These are phyloP conservation scores for Oncorhynchus kisutch DNA, from an alignment of 2,113 vertebrate genomes.

Conservation along the genomic window DNA sequence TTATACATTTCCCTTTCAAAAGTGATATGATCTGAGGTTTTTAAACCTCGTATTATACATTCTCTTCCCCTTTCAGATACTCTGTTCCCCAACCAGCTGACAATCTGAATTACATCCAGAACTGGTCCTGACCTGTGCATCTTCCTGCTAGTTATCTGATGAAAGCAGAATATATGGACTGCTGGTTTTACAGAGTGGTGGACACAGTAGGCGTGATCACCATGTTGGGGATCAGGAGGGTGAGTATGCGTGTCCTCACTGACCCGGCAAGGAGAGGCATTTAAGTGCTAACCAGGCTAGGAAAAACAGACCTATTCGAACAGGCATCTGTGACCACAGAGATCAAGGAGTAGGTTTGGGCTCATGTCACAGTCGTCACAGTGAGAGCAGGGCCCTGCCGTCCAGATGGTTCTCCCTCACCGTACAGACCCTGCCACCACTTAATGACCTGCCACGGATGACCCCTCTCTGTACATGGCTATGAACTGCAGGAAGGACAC, in stretches of 20 bases:
- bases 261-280: conserved; percentile 10
- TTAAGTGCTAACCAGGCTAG: conserved; percentile 15
- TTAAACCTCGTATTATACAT: neutral
- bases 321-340: conserved; percentile 24
- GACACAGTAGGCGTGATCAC: neutral
- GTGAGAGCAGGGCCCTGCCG: neutral
- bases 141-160: neutral
- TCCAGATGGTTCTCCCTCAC: neutral
- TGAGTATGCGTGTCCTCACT: neutral
- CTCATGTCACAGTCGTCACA: neutral
- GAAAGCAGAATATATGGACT: too few species aligned
- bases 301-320: conserved; percentile 24
- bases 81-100: neutral
- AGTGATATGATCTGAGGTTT: neutral
- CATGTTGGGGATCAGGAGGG: neutral
- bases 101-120: too few species aligned
- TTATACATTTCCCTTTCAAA: conserved; percentile 1
- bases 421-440: neutral
- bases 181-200: too few species aligned
- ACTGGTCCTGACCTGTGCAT: neutral
- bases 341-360: conserved; percentile 28
- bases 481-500: conserved; percentile 2
- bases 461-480: neutral
- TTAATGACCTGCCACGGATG: neutral
- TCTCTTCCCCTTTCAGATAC: neutral